phyloP scores from a whole-genome alignment of 2,888 invertebrate species.

The Anodontia alba region DNA sequence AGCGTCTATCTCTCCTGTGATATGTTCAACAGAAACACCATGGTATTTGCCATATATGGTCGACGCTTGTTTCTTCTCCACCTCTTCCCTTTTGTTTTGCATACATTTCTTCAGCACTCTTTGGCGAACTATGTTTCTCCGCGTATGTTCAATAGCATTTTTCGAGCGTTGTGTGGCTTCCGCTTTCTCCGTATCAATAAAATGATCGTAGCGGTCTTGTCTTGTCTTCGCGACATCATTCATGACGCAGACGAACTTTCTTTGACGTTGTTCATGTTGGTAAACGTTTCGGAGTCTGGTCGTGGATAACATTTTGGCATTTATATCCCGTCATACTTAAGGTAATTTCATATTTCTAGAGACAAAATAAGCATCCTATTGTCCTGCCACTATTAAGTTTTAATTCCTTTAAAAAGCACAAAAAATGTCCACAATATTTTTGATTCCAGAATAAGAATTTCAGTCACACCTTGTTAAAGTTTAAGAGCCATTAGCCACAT shows the following conservation, averaged over 20 bases:
- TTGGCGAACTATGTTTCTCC: constrained; percentile 59
- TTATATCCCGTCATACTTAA: background rate
- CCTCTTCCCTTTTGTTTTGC: constrained; percentile 60
- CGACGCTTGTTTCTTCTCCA: constrained; percentile 38
- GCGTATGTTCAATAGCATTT: constrained; percentile 58
- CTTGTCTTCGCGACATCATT: constrained; percentile 65
- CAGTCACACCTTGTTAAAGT: too few relatives aligned
- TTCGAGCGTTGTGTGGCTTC: constrained; percentile 54
- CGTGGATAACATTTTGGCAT: constrained; percentile 51
- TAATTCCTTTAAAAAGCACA: background rate
- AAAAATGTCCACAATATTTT: too few relatives aligned
- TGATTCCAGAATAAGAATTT: too few relatives aligned
- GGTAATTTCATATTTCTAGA: background rate
- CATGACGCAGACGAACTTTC: constrained; percentile 68
- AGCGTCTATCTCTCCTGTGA: constrained; percentile 60
- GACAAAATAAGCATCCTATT: background rate
- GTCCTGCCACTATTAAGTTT: background rate
- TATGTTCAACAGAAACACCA: constrained; percentile 59
- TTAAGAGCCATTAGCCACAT: too few relatives aligned
- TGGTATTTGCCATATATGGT: constrained; percentile 60
- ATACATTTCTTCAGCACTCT: constrained; percentile 65
- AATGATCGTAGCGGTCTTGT: constrained; percentile 51
- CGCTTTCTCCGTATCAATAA: constrained; percentile 60
- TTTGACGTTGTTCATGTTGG: constrained; percentile 59
- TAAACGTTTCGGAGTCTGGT: constrained; percentile 48